These are phyloP conservation scores for Propithecus deckenii DNA, from an alignment of 2,797 vertebrate genomes.

Conservation along the genomic window DNA sequence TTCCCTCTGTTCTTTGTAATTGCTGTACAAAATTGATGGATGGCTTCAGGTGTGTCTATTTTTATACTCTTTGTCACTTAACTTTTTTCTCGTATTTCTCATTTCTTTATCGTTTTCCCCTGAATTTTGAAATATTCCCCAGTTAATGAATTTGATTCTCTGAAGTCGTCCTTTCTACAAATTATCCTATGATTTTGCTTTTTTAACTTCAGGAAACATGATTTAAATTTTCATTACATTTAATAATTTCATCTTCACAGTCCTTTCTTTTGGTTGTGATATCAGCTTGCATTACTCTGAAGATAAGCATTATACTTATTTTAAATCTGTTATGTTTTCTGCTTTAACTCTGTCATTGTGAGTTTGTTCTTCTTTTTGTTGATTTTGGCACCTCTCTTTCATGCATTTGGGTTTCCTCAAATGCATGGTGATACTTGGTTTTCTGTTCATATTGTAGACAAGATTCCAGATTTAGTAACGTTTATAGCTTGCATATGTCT, in stretches of 20 bases:
- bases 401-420: not conserved
- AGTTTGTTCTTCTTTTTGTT: conserved; percentile 4
- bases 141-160: not conserved
- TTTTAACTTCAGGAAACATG: not conserved
- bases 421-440: not conserved
- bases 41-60: not conserved
- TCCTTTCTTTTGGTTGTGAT: conserved; percentile 1
- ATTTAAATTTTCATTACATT: not conserved
- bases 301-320: not conserved
- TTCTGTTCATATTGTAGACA: not conserved
- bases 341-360: not conserved
- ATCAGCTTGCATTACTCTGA: not conserved
- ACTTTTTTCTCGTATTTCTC: not conserved
- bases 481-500: not conserved
- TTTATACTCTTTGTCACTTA: not conserved
- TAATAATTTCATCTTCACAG: conserved; percentile 5
- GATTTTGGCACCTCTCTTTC: not conserved
- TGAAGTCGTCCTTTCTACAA: not conserved
- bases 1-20: not conserved
- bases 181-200: not conserved
- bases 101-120: not conserved
- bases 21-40: not conserved
- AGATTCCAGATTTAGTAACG: not conserved
- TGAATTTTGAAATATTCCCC: conserved; percentile 35
- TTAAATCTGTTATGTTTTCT: not conserved